Conservation (phyloP, 2,113 vertebrate species). For the Coryphaenoides rupestris region DNA sequence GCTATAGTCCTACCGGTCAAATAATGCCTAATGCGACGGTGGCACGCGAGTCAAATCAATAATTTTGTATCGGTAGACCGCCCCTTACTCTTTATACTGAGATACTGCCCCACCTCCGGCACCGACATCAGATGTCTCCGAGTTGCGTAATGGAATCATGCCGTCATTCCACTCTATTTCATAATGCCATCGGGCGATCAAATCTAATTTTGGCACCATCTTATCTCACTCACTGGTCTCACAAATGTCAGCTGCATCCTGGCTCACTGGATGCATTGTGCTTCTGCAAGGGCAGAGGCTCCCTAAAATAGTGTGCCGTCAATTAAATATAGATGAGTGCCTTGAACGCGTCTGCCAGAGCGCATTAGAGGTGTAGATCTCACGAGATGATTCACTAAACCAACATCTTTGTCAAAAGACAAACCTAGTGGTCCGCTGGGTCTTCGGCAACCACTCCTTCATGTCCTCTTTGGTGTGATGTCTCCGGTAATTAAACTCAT, state of each 20-base stretch:
- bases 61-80: no score
- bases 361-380: slow-evolving; percentile 20
- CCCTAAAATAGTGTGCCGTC: slow-evolving; percentile 61
- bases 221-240: slow-evolving; percentile 1
- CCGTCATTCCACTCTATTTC: slow-evolving; percentile 14
- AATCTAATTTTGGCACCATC: slow-evolving; percentile 17
- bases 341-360: slow-evolving; percentile 49
- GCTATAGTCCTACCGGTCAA: no score
- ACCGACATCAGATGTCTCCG: slow-evolving; percentile 29
- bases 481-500: no score
- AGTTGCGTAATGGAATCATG: slow-evolving; percentile 15
- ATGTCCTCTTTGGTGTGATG: no score
- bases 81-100: no score
- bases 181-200: slow-evolving; percentile 16
- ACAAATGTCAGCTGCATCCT: slow-evolving; percentile 35
- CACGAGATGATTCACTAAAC: slow-evolving; percentile 12
- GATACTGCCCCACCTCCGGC: no score
- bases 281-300: slow-evolving; percentile 44
- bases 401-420: slow-evolving; percentile 20
- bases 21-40: no score
- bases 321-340: slow-evolving; percentile 68
- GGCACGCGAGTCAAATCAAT: no score
- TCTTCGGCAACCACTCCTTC: background rate
- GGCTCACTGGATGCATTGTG: slow-evolving; percentile 32
- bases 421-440: background rate